phyloP scores from a whole-genome alignment of 2,113 vertebrate genomes.

The Strix uralensis region DNA sequence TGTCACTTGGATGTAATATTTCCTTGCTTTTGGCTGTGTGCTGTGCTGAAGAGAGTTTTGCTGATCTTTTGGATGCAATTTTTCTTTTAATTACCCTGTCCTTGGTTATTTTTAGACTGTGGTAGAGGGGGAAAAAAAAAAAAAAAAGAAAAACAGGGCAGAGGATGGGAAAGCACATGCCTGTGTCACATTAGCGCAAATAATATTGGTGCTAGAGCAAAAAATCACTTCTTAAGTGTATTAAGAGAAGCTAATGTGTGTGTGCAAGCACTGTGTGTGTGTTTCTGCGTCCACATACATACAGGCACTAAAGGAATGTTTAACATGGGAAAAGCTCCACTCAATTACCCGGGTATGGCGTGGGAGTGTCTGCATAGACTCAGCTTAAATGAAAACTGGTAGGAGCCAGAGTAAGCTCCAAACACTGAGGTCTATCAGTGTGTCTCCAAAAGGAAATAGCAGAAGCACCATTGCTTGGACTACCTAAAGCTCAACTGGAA shows the following conservation, averaged over 20 bases:
- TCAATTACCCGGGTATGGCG: not conserved
- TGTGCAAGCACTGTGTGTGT: not conserved
- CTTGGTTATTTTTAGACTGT: not conserved
- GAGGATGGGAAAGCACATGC: not conserved
- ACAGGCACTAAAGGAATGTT: not conserved
- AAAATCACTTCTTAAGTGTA: not conserved
- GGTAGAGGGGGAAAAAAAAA: not conserved
- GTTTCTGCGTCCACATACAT: not conserved
- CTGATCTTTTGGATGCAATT: not conserved
- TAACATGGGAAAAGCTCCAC: not conserved
- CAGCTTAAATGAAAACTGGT: not conserved
- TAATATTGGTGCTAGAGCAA: not conserved
- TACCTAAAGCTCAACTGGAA: slow-evolving; percentile 33
- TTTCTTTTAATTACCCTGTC: not conserved
- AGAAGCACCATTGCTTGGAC: slow-evolving; percentile 14
- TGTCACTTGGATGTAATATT: not conserved
- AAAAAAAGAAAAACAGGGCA: not conserved
- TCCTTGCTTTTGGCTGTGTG: not conserved
- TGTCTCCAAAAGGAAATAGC: slow-evolving; percentile 53
- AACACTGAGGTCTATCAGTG: not conserved
- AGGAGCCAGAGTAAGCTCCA: slow-evolving; percentile 1
- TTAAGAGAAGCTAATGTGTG: not conserved
- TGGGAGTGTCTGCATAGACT: not conserved
- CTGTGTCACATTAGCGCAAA: not conserved
- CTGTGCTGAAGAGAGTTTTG: not conserved